Percentiles rank a stretch among this genome's conserved stretches.
These are phyloP conservation scores for Apeira syringaria DNA, from an alignment of 2,888 invertebrate genomes.

Conservation along the genomic window DNA sequence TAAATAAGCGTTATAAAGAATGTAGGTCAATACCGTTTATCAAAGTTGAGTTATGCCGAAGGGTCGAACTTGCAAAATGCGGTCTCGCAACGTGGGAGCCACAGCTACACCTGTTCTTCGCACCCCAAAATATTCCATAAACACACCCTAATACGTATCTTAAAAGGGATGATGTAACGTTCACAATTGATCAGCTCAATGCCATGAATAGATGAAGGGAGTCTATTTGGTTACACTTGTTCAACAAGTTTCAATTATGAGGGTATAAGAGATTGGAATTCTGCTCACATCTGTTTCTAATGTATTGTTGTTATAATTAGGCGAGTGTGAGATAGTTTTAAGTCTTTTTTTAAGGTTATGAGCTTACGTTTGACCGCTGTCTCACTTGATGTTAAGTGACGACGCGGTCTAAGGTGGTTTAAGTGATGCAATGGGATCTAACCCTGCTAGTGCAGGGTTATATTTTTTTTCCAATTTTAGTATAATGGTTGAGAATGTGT, in stretches of 20 bases:
- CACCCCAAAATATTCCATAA: conserved; percentile 41
- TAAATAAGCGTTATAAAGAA: conserved; percentile 34
- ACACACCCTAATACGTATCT: conserved; percentile 23
- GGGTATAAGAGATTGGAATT: conserved; percentile 15
- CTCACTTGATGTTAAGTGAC: too few relatives aligned
- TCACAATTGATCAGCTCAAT: conserved; percentile 10
- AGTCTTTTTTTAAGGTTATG: not conserved
- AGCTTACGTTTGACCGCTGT: too few relatives aligned
- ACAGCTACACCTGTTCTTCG: conserved; percentile 47
- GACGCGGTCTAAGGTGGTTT: too few relatives aligned
- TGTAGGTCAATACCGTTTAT: conserved; percentile 37
- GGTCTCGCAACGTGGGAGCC: conserved; percentile 45
- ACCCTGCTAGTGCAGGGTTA: too few relatives aligned
- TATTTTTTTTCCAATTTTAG: too few relatives aligned
- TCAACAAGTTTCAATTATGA: conserved; percentile 26
- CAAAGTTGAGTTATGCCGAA: conserved; percentile 33
- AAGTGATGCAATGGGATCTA: too few relatives aligned
- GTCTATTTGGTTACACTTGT: conserved; percentile 30
- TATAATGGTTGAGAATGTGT: too few relatives aligned
- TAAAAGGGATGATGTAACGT: conserved; percentile 14
- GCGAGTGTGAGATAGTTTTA: conserved; percentile 14
- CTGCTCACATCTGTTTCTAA: conserved; percentile 28
- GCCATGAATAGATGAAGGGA: conserved; percentile 18
- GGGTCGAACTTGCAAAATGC: conserved; percentile 44
- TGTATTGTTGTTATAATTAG: conserved; percentile 4